A percentile compares a stretch with the other conserved stretches of the same genome.
Evolutionary conservation across 2,797 vertebrate genomes (phyloP).

Genomic region (Xenopus petersii): DNA sequence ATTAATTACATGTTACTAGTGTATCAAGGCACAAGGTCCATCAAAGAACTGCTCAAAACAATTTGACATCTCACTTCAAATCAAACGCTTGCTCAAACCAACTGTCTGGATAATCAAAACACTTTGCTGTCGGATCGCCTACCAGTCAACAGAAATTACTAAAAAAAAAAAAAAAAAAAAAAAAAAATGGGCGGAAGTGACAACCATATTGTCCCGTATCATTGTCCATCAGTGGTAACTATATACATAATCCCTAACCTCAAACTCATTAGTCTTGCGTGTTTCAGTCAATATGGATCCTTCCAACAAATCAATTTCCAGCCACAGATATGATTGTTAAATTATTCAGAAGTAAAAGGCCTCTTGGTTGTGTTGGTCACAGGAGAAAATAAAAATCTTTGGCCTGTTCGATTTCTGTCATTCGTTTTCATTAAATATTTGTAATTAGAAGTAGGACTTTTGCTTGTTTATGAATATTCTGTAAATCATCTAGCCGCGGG

Average conservation of each 20-base stretch:
- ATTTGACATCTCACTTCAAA: conserved; percentile 29
- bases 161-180: neutral
- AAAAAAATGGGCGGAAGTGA: conserved; percentile 26
- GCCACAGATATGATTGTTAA: conserved; percentile 77
- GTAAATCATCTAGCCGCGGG: too few relatives aligned
- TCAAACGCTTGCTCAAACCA: conserved; percentile 15
- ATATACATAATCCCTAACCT: conserved; percentile 67
- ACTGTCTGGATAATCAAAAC: conserved; percentile 14
- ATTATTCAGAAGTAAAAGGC: conserved; percentile 74
- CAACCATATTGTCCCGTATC: conserved; percentile 54
- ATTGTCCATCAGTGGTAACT: conserved; percentile 59
- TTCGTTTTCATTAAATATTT: too few relatives aligned
- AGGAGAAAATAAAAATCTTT: conserved; percentile 11
- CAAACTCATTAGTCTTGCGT: conserved; percentile 72
- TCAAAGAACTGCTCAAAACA: conserved; percentile 38
- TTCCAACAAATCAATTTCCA: conserved; percentile 72
- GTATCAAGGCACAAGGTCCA: conserved; percentile 36
- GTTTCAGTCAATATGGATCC: conserved; percentile 76
- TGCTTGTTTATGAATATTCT: too few relatives aligned
- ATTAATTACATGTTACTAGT: conserved; percentile 39
- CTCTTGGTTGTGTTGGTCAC: conserved; percentile 63
- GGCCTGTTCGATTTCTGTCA: too few relatives aligned
- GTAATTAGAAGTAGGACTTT: too few relatives aligned
- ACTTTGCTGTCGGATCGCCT: conserved; percentile 4
- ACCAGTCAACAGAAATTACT: neutral